Evolutionary conservation across 30 jellyfish, hydroid and myxozoan species (phyloP), one percentile per base, ranked within the genome.

Genomic region (Aurelia sp.): DNA sequence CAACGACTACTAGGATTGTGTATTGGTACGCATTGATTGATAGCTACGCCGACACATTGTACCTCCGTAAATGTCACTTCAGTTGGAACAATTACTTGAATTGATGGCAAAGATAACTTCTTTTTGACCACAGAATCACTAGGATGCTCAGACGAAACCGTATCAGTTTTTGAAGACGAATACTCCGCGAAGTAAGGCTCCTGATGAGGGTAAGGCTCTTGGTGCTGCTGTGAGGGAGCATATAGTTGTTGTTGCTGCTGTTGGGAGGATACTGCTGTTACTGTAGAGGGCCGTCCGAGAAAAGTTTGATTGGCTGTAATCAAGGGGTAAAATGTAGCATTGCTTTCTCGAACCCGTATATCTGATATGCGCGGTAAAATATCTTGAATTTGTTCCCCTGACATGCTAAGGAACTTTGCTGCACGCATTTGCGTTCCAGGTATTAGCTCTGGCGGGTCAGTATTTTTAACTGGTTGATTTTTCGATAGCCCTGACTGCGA

Each of bases 1-100:
- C 97, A 91, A 50, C 82, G 37, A 20, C 88, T 85, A 62, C 91
- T 85, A 12, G 97, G 84, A 53, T 91, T 91, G 73, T 91, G 92
- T 11, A 91, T 48, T 13, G 88, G 96, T 13, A 91, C 33, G 21
- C 90, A 52, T 47, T 79, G 76, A 35, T 64, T 52, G 20, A 66
- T 51, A 47, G 89, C 62, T 12, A 77, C 90, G 21, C 93, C 97
- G 35, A 84, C 92, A 59, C 97, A 91, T 59, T 77, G 86, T 10
- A 84, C 90, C 30, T 85, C 92, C 40, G 62, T 20, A 65, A 91
- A 91, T 23, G 60, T 17, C 17, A 91, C 80, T 20, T 91, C 90
- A 53, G 58, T 66, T 44, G 96, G 96, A 59, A 84, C 91, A 50
- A 82, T 73, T 21, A 91, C 79, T 33, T 58, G 71, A 48, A 81